Evolutionary conservation across 2,113 vertebrate genomes (phyloP), one percentile per base, ranked within the genome.

Genomic region (Bambusicola thoracicus): DNA sequence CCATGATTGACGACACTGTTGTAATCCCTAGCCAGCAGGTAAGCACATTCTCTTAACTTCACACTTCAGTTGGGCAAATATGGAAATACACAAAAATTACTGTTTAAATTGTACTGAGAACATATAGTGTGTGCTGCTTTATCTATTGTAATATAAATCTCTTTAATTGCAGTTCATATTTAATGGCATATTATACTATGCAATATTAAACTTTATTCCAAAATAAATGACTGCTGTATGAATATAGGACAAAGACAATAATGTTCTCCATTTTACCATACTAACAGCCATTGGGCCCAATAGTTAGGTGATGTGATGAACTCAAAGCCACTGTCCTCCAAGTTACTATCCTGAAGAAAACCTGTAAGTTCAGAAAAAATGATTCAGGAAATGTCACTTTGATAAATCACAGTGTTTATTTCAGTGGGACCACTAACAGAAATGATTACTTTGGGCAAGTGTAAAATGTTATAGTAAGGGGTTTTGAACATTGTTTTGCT

Each of bases 11-110:
- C 1, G 99, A 99, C n/a, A 97, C 98, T 1, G 92, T 99, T 34
- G 81, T 98, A 36, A 97, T 98, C 81, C 98, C 97, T 92, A 97
- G 98, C 94, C 98, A 99, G 82, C 99, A 99, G 98, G 99, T 99
- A 97, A 68, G 96, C 80, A 61, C 18, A 30, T 41, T 12, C 38
- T 55, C 48, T 61, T 58, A 4, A 2, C 1, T 11, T 70, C 43
- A 4, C 20, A 30, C 8, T 7, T 4, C 8, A 6, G 16, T 27
- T 32, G 32, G 32, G 4, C 34, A 59, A 20, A 46, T 4, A 17
- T 0, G 6, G 8, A 25, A 34, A 69, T 22, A 30, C 11, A 3
- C 40, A 68, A 72, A 16, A 6, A 19, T 36, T 14, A 7, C 29
- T 3, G 25, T 59, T 66, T 25, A 17, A 2, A 11, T 22, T 13